These are phyloP conservation scores for Brachycybe producta DNA, from an alignment of 2,888 invertebrate species.

Conservation along the genomic window DNA sequence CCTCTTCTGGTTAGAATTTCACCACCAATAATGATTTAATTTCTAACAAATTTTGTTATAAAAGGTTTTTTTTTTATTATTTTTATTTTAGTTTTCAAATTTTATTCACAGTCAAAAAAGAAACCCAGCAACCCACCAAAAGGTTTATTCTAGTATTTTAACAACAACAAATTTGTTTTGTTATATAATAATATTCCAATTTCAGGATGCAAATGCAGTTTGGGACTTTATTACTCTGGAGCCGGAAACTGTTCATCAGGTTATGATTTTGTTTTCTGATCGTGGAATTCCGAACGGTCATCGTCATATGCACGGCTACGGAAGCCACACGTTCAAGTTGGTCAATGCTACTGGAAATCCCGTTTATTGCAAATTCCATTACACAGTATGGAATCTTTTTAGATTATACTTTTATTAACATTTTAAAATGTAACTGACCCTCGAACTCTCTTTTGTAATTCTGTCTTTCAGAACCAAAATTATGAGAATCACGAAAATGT, in stretches of 20 bases:
- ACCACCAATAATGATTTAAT: background rate
- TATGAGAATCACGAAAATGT: too few species aligned
- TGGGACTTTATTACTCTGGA: slow-evolving; percentile 88
- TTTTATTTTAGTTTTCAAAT: too few species aligned
- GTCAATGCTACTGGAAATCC: slow-evolving; percentile 57
- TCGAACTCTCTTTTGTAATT: too few species aligned
- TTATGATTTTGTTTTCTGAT: slow-evolving; percentile 72
- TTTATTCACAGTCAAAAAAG: background rate
- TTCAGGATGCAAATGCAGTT: slow-evolving; percentile 78
- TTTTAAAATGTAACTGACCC: too few species aligned
- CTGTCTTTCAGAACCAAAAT: too few species aligned
- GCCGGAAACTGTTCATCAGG: slow-evolving; percentile 76
- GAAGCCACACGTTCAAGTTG: slow-evolving; percentile 84
- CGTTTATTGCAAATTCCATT: slow-evolving; percentile 85
- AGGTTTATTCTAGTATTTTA: too few species aligned
- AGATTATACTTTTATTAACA: too few species aligned
- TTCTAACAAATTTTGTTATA: too few species aligned
- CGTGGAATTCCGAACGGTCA: slow-evolving; percentile 87
- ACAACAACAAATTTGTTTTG: too few species aligned
- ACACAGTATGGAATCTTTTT: slow-evolving; percentile 45
- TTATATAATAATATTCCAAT: slow-evolving; percentile 43
- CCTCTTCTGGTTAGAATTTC: slow-evolving; percentile 44
- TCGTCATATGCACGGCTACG: slow-evolving; percentile 89
- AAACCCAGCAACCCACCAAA: too few species aligned
- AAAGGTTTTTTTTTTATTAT: too few species aligned